phyloP scores from a whole-genome alignment of 2,113 vertebrate genomes.

The Ceratotherium simum region DNA sequence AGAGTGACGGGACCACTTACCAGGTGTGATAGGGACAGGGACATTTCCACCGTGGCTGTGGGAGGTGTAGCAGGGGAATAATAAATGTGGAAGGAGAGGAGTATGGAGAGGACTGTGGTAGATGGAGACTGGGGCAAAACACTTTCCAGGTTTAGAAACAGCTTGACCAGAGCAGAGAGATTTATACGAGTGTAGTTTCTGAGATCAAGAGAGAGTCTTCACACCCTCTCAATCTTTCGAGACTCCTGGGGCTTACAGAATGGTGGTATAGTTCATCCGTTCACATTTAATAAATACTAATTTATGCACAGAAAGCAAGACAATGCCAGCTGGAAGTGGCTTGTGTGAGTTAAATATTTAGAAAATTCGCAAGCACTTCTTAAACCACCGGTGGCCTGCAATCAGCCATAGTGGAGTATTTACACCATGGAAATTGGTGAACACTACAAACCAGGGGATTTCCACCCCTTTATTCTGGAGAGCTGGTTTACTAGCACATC shows the following conservation, averaged over 20 bases:
- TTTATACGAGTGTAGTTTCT: neutral
- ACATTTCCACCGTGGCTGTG: accelerated
- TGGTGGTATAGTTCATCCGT: accelerated
- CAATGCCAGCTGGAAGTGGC: neutral
- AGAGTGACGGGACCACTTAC: accelerated
- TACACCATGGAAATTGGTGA: neutral
- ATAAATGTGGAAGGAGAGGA: neutral
- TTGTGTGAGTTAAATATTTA: neutral
- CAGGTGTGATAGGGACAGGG: neutral
- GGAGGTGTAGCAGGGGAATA: no score
- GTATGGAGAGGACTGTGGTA: no score
- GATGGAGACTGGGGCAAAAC: neutral
- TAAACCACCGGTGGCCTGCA: neutral
- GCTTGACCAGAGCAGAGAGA: neutral
- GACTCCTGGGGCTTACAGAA: neutral
- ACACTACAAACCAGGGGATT: accelerated
- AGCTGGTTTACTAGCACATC: neutral
- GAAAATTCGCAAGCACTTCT: neutral
- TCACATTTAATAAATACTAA: neutral
- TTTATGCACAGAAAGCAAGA: neutral
- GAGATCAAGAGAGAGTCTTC: neutral
- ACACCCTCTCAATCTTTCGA: no score
- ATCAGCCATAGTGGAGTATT: accelerated
- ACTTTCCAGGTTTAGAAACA: neutral
- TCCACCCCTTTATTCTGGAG: accelerated